Conservation (phyloP, 2,888 invertebrate species). For the Merodon equestris region DNA sequence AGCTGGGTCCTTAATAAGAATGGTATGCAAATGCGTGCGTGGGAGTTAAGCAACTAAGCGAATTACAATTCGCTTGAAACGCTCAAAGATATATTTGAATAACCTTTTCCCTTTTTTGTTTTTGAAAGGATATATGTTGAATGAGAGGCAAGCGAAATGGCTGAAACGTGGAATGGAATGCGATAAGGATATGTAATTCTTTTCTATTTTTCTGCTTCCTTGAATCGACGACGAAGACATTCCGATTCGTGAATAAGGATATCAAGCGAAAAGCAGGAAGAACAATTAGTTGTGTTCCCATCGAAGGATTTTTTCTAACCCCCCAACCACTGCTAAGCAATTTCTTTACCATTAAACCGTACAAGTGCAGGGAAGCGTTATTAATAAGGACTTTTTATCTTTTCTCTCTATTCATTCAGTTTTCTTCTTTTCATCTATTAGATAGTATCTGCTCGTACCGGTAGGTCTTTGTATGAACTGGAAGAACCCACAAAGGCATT, state of each 20-base stretch:
- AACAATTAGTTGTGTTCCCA: not conserved
- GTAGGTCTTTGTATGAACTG: conserved; percentile 11
- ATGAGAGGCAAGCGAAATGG: conserved; percentile 27
- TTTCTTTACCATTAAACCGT: conserved; percentile 45
- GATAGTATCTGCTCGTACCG: not conserved
- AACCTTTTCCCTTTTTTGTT: not conserved
- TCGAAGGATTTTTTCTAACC: not conserved
- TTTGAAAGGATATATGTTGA: not conserved
- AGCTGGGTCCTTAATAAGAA: conserved; percentile 1
- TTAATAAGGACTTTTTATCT: conserved; percentile 20
- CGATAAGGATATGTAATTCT: conserved; percentile 42
- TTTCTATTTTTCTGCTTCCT: conserved; percentile 12
- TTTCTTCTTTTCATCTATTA: not conserved
- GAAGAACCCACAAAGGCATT: not conserved
- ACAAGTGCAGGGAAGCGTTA: conserved; percentile 45
- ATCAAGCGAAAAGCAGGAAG: not conserved
- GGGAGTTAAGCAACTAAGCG: not conserved
- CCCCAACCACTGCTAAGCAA: conserved; percentile 23
- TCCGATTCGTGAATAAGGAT: conserved; percentile 21
- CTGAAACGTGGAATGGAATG: conserved; percentile 13
- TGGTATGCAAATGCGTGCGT: conserved; percentile 20
- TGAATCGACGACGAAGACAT: conserved; percentile 23
- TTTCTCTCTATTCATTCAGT: too few relatives aligned
- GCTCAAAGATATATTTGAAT: conserved; percentile 9
- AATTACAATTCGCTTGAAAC: too few relatives aligned